Conservation (phyloP, 2,113 vertebrate genomes). For the Melanerpes aurifrons region DNA sequence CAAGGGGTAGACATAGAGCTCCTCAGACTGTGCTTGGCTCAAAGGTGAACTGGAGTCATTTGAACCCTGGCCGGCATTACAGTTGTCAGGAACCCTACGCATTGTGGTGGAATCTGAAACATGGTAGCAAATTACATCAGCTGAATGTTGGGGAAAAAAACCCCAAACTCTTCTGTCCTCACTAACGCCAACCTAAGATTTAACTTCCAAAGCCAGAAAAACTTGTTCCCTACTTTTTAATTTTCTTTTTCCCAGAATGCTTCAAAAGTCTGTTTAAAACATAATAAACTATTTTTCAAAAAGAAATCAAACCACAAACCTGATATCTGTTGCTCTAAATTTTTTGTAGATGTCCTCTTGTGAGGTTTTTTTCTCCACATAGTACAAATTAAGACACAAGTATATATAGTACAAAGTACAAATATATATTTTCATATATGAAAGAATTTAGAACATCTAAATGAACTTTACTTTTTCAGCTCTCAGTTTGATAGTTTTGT, state of each 20-base stretch:
- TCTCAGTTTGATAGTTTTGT: slow-evolving; percentile 1
- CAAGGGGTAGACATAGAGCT: not conserved
- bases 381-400: not conserved
- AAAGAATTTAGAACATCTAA: slow-evolving; percentile 25
- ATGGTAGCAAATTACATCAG: not conserved
- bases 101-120: not conserved
- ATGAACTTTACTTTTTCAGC: not conserved
- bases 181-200: not conserved
- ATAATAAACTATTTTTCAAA: not conserved
- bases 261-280: not conserved
- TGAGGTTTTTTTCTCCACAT: not conserved
- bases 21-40: not conserved
- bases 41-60: not conserved
- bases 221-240: not conserved
- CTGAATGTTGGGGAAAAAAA: not conserved
- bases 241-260: not conserved
- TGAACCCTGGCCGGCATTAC: not conserved
- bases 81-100: not conserved
- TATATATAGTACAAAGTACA: slow-evolving; percentile 5
- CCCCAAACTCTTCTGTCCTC: too few species aligned
- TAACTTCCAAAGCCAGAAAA: not conserved
- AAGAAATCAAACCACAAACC: not conserved
- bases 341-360: not conserved
- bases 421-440: not conserved
- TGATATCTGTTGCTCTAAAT: not conserved